These are phyloP conservation scores for Pollenia labialis DNA, from an alignment of 2,888 invertebrate genomes.

Conservation along the genomic window DNA sequence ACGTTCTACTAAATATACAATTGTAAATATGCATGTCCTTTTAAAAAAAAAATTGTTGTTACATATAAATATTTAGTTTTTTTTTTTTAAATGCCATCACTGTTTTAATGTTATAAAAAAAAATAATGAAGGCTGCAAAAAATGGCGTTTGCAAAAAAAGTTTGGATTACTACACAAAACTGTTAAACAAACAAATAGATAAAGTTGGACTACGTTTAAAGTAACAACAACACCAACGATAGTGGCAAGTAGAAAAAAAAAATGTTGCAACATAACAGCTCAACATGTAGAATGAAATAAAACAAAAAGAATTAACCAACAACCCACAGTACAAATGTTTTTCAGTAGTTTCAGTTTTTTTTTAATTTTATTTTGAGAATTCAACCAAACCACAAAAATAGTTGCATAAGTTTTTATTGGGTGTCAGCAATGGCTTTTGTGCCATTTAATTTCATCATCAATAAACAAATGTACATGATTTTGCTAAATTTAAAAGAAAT, in stretches of 20 bases:
- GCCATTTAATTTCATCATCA: not conserved
- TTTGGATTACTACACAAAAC: conserved; percentile 50
- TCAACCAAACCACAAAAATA: conserved; percentile 43
- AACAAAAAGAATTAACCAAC: conserved; percentile 33
- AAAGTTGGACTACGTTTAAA: conserved; percentile 58
- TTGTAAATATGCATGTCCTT: not conserved
- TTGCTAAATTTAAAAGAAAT: no score
- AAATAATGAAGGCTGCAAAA: conserved; percentile 20
- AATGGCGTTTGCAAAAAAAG: not conserved
- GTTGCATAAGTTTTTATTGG: conserved; percentile 15
- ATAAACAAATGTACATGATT: no score
- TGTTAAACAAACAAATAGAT: conserved; percentile 64
- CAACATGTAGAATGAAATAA: conserved; percentile 22
- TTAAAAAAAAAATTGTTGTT: conserved; percentile 1
- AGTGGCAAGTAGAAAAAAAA: not conserved
- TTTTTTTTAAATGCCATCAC: not conserved
- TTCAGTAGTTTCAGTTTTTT: conserved; percentile 18
- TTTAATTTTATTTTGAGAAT: conserved; percentile 17
- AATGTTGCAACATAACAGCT: conserved; percentile 26
- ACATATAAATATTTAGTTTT: no score
- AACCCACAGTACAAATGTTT: conserved; percentile 62
- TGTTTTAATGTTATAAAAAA: not conserved
- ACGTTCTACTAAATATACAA: not conserved
- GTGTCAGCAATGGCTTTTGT: not conserved
- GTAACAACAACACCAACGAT: conserved; percentile 17